Base-by-base conservation (phyloP, 2,888 invertebrate genomes). In the Rhingia rostrata region DNA sequence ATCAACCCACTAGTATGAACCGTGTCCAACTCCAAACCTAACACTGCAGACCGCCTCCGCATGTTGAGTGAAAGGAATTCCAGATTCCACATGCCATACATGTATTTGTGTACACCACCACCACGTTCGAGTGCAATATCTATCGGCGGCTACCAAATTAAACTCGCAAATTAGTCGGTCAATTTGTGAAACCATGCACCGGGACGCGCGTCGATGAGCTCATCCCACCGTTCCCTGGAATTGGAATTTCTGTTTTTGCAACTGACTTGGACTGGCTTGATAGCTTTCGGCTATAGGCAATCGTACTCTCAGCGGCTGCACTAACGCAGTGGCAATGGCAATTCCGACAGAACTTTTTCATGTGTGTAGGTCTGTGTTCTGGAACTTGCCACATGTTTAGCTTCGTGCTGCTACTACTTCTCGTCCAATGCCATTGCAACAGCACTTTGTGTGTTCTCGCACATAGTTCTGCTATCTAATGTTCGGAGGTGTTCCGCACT, bases 161-260 rank as follows among this genome's bases (percentile, higher is more conserved):
- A 81, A 69, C 63, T 81, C 69, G 53, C 69, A 69, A 63, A 81
- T 81, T 81, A 69, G 81, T 70, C 75, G 75, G 75, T 69, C 81
- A 81, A 81, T 81, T 81, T 81, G 81, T 75, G 60, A 69, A 75
- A 60, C 75, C 45, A 58, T 64, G 74, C 79, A 79, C 37, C 43
- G 58, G 66, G 39, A n/a, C 43, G 32, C 53, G 22, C 35, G 43
- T 54, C 69, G 81, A 81, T 81, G 75, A 81, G 81, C 69, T 81
- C 81, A 81, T 81, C 45, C 37, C 49, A 43, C 22, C 72, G 63
- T 72, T 60, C 67, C 47, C 74, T 67, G 56, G 67, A 80, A 74
- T 56, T 49, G 61, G 64, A 64, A 51, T 72, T 60, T 51, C 33
- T 47, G 22, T 64, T 54, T 39, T 43, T 67, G 54, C 63, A 45